phyloP scores from a whole-genome alignment of 2,113 vertebrate species.

The Siniperca chuatsi region DNA sequence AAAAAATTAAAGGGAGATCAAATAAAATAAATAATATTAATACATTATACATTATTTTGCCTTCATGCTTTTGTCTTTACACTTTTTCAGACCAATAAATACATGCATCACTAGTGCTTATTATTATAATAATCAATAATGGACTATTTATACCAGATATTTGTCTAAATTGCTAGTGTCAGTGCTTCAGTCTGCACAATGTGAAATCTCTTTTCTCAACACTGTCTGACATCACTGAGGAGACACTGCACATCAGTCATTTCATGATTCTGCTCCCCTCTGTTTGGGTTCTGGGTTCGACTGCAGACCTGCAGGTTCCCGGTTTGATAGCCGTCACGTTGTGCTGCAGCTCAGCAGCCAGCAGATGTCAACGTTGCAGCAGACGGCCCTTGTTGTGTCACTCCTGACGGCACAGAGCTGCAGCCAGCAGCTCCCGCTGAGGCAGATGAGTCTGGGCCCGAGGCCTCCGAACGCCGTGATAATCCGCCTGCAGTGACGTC shows the following conservation, averaged over 20 bases:
- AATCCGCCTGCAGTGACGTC: not conserved
- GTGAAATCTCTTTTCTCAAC: too few relatives aligned
- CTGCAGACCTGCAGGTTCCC: not conserved
- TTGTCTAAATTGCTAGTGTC: too few relatives aligned
- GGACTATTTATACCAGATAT: too few relatives aligned
- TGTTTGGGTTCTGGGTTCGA: not conserved
- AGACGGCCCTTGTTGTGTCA: slow-evolving; percentile 9
- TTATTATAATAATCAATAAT: too few relatives aligned
- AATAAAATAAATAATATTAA: not conserved
- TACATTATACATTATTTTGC: not conserved
- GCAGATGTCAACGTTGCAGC: slow-evolving; percentile 76
- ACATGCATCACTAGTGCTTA: too few relatives aligned
- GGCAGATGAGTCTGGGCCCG: not conserved
- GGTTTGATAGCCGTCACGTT: not conserved
- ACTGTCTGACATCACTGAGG: too few relatives aligned
- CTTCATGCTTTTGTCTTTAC: too few relatives aligned
- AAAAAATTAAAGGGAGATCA: not conserved
- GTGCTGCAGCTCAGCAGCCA: slow-evolving; percentile 59
- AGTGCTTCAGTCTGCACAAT: too few relatives aligned
- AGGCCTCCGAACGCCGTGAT: not conserved
- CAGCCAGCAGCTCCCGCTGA: not conserved
- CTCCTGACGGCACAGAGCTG: not conserved
- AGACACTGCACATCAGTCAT: too few relatives aligned
- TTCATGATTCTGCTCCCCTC: not conserved
- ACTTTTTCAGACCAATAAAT: too few relatives aligned